Evolutionary conservation across 30 jellyfish, hydroid and myxozoan species (phyloP), one percentile per base, ranked within the genome.

Genomic region (Aurelia sp.): DNA sequence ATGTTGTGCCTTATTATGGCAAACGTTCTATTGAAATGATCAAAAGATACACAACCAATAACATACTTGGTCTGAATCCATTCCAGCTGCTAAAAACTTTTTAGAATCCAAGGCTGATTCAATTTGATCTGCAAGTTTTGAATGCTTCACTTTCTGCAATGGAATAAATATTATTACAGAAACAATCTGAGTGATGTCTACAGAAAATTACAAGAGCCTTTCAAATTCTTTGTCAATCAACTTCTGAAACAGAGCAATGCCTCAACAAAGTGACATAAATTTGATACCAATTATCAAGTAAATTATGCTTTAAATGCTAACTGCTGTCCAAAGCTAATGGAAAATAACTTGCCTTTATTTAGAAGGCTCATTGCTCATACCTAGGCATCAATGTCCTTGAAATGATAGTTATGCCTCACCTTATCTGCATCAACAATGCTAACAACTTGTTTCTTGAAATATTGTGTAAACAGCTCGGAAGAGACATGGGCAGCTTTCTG

Each of bases 401-500:
- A 44, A 44, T 5, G 3, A 44, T 44, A 8, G 55, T 44, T 5
- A 11, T 5, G 18, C 16, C 71, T 48, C 52, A 86, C 97, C 85
- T 89, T 89, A 63, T 89, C 97, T 11, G 93, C 97, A 73, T 89
- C 97, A 80, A 89, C 87, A n/a, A 89, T 89, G 63, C 87, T 92
- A 67, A 95, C 99, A 64, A 95, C 97, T 86, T 95, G 99, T 59
- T 95, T 97, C 84, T 95, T 95, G 90, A 95, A 90, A 55, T 72
- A 95, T 63, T 95, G 97, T 8, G 97, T 90, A 65, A 95, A 95
- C 67, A 95, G 73, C 69, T 86, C 96, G 1, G 99, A 95, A 4
- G 99, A 91, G 4, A 91, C 96, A 58, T 86, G 94, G 31, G 97
- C 97, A 58, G 99, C 99, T 85, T 95, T 95, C 96, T 95, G 41